Evolutionary conservation across 2,113 vertebrate species (phyloP).

Genomic region (Menura novaehollandiae): DNA sequence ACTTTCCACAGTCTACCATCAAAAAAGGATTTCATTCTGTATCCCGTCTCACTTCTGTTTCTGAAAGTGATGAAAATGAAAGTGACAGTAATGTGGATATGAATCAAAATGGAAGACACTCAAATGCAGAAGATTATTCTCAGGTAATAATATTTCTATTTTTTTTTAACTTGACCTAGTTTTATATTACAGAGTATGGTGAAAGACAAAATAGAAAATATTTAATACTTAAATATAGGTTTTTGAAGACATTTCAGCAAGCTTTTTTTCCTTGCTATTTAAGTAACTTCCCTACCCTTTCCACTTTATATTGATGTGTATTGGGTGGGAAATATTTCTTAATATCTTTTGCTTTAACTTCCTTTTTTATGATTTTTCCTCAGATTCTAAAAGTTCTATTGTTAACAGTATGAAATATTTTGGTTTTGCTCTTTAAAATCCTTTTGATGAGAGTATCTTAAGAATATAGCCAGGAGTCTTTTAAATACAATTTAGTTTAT

Average conservation of each 20-base stretch:
- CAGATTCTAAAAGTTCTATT: not conserved
- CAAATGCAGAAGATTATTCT: conserved; percentile 7
- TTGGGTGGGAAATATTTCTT: not conserved
- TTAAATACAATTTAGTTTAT: not conserved
- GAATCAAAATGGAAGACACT: not conserved
- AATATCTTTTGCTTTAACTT: not conserved
- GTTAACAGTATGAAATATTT: not conserved
- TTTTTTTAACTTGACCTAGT: not conserved
- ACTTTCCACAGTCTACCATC: conserved; percentile 18
- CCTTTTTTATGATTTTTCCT: not conserved
- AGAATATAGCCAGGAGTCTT: not conserved
- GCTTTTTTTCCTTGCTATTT: not conserved
- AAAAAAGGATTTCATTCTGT: conserved; percentile 30
- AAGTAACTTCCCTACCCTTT: not conserved
- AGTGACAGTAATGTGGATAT: not conserved
- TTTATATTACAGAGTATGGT: not conserved
- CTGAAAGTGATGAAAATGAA: conserved; percentile 75
- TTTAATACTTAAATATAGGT: not conserved
- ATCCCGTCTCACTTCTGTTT: conserved; percentile 64
- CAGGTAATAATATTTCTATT: conserved; percentile 69
- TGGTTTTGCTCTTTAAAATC: not conserved
- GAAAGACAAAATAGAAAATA: not conserved
- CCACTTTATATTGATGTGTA: not conserved
- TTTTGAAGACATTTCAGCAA: not conserved
- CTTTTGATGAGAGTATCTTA: not conserved